Evolutionary conservation across 2,797 vertebrate species (phyloP), one percentile per base, ranked within the genome.

Genomic region (Smutsia temminckii): DNA sequence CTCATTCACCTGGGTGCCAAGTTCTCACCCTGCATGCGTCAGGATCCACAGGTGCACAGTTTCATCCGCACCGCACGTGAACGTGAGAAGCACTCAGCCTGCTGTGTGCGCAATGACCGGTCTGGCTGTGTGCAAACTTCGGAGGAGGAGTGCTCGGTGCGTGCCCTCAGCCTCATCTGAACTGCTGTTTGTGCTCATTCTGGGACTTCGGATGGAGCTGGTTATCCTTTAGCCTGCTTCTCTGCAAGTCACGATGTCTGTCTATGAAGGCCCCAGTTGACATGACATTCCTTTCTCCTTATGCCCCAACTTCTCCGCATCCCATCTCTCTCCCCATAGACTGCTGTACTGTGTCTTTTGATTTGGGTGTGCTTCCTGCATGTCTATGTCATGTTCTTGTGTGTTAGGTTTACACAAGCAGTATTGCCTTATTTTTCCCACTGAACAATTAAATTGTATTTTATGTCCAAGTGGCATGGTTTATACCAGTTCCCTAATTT

Each of bases 1-100:
- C 99, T 99, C 96, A 99, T 99, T 95, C 99, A 99, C 98, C 98
- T 99, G 63, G 99, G 99, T n/a, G 99, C 99, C 88, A 99, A 99
- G 98, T 99, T 99, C 97, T 99, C 99, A 0, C 99, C 99, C 0
- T 99, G 99, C 97, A 99, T 99, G 99, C 99, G 99, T 84, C 99
- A 99, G 98, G 99, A 99, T 96, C 98, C 99, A 63, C 99, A 99
- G 97, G 99, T 99, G 86, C 98, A 99, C 96, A 98, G 98, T 81
- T 98, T 99, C 97, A 99, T 99, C 95, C 98, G 98, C 0, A 98
- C 99, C 59, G 99, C 99, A 85, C 98, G 98, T 5, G 98, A 98
- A 51, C 98, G 96, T 13, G 99, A 99, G 98, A 98, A 99, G 71
- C 98, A 99, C 95, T 99, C 99, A 0, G 99, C 99, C 68, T 99